phyloP scores from a whole-genome alignment of 30 jellyfish, hydroid and myxozoan species.

The Clytia hemisphaerica region DNA sequence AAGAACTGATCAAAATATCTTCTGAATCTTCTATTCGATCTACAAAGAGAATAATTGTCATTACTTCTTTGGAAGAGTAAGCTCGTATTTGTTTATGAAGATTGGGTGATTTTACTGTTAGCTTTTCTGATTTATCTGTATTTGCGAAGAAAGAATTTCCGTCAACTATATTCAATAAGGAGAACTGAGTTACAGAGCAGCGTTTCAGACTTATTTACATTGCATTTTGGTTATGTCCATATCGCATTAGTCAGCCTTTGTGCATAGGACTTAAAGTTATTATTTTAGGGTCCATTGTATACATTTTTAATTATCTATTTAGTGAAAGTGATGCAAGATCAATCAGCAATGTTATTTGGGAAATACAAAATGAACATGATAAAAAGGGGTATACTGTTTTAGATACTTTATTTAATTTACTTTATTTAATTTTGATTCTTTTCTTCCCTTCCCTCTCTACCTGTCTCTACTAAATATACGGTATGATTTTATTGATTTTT shows the following conservation, averaged over 20 bases:
- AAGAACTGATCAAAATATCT: constrained; percentile 23
- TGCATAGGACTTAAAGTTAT: too few relatives aligned
- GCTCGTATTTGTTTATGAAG: background rate
- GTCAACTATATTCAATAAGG: background rate
- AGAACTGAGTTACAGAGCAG: too few relatives aligned
- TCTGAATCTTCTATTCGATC: background rate
- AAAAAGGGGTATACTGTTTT: constrained; percentile 12
- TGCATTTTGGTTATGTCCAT: too few relatives aligned
- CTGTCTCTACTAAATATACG: too few relatives aligned
- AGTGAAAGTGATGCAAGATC: constrained; percentile 48
- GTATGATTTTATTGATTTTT: too few relatives aligned
- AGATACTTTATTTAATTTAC: background rate
- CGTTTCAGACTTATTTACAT: too few relatives aligned
- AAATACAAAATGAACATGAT: constrained; percentile 46
- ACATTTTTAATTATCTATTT: background rate
- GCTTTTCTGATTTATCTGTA: background rate
- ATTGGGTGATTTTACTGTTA: too few relatives aligned
- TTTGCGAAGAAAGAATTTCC: background rate
- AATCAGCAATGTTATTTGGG: constrained; percentile 30
- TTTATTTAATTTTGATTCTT: background rate
- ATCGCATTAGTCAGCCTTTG: too few relatives aligned
- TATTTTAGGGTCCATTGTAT: too few relatives aligned
- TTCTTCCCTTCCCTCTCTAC: background rate
- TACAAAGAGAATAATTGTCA: constrained; percentile 36
- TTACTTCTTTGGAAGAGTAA: constrained; percentile 46